These are phyloP conservation scores for Platygyra sinensis DNA, from an alignment of 64 coral and sea anemone genomes.

Conservation along the genomic window DNA sequence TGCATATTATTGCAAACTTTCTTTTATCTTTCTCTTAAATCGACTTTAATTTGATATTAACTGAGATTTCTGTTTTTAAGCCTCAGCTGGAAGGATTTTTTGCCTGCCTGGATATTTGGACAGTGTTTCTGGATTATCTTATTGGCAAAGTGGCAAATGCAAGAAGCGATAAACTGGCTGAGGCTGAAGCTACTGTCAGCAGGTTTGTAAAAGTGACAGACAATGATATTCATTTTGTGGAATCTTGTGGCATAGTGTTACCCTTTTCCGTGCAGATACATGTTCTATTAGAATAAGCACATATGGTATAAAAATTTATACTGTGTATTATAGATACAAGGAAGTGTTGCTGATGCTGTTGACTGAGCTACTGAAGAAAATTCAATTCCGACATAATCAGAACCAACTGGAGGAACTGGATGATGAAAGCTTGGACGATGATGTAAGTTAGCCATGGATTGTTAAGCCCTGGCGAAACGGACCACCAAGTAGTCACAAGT, in stretches of 20 bases:
- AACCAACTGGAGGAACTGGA: slow-evolving; percentile 79
- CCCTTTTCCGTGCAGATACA: too few species aligned
- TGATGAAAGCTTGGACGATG: slow-evolving; percentile 80
- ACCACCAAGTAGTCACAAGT: too few species aligned
- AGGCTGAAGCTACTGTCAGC: slow-evolving; percentile 83
- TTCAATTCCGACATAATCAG: slow-evolving; percentile 93
- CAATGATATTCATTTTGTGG: background rate
- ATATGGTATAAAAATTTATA: background rate
- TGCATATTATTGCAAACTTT: background rate
- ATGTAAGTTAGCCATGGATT: slow-evolving; percentile 58
- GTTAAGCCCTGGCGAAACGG: too few species aligned
- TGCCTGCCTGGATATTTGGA: slow-evolving; percentile 91
- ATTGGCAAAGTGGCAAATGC: slow-evolving; percentile 86
- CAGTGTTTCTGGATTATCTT: slow-evolving; percentile 87
- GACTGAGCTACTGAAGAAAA: slow-evolving; percentile 82
- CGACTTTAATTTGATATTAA: background rate
- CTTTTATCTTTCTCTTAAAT: background rate
- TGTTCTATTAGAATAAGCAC: too few species aligned
- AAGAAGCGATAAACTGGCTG: slow-evolving; percentile 77
- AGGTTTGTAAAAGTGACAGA: slow-evolving; percentile 43
- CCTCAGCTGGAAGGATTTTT: slow-evolving; percentile 88
- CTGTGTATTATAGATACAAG: slow-evolving; percentile 35
- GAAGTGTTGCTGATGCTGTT: slow-evolving; percentile 82
- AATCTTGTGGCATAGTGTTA: too few species aligned
- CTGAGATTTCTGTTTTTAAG: slow-evolving; percentile 47